Conservation (phyloP, 1,140 invertebrate genomes). For the Zaprionus ornatus region DNA sequence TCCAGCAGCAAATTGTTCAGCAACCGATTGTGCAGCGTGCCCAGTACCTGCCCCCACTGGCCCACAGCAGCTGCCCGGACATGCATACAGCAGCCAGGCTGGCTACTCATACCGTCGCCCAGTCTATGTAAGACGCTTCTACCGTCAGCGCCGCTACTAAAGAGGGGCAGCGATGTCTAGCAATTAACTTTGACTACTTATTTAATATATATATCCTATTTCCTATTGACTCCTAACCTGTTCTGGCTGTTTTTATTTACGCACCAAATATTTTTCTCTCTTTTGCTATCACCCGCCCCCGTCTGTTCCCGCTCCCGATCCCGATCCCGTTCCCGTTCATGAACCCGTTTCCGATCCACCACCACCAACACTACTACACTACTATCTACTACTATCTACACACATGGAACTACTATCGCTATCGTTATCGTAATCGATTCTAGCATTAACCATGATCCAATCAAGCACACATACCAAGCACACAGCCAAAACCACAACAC, state of each 20-base stretch:
- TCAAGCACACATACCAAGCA: constrained; percentile 55
- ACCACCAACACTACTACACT: constrained; percentile 4
- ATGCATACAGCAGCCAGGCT: constrained; percentile 63
- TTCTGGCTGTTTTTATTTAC: constrained; percentile 62
- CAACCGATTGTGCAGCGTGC: constrained; percentile 51
- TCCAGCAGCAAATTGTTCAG: constrained; percentile 48
- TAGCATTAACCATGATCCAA: constrained; percentile 64
- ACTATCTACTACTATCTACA: constrained; percentile 16
- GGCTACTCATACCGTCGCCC: constrained; percentile 79
- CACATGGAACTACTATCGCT: constrained; percentile 22
- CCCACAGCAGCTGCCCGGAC: constrained; percentile 54
- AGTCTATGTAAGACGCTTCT: constrained; percentile 80
- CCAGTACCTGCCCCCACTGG: constrained; percentile 53
- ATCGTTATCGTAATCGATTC: constrained; percentile 30
- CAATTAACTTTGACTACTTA: constrained; percentile 58
- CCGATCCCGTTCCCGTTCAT: constrained; percentile 41
- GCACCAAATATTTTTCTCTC: constrained; percentile 25
- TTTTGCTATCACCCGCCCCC: constrained; percentile 6
- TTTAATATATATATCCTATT: constrained; percentile 62
- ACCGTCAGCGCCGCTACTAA: constrained; percentile 78
- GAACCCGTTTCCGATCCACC: constrained; percentile 8
- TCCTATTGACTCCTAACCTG: constrained; percentile 40
- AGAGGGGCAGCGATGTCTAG: constrained; percentile 46
- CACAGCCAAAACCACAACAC: constrained; percentile 21
- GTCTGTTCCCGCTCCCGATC: constrained; percentile 16